Conservation (phyloP, 2,888 invertebrate species). For the Leptopilina myrica region DNA sequence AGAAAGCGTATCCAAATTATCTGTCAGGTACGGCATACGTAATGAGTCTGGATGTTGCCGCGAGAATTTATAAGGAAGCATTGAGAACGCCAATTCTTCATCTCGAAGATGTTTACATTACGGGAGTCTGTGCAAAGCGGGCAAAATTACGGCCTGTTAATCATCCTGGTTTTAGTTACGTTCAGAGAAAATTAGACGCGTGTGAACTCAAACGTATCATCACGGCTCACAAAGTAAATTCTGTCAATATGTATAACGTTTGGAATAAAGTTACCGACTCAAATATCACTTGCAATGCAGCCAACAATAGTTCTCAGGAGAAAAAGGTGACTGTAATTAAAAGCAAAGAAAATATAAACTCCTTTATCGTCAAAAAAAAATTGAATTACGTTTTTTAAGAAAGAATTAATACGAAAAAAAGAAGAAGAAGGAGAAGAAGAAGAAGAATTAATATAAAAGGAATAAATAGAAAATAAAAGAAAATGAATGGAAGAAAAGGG, state of each 20-base stretch:
- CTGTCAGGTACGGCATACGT: constrained; percentile 90
- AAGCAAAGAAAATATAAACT: constrained; percentile 59
- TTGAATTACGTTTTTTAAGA: constrained; percentile 29
- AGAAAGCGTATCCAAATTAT: constrained; percentile 86
- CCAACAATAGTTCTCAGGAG: constrained; percentile 14
- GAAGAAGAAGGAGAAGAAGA: too few relatives aligned
- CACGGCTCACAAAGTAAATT: constrained; percentile 79
- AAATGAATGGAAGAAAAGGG: too few relatives aligned
- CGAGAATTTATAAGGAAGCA: constrained; percentile 83
- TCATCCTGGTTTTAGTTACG: constrained; percentile 82
- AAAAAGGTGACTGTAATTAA: constrained; percentile 43
- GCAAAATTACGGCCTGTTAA: constrained; percentile 81
- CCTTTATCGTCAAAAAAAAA: constrained; percentile 64
- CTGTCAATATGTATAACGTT: constrained; percentile 76
- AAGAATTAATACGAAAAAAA: not conserved
- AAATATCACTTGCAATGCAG: constrained; percentile 59
- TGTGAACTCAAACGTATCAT: constrained; percentile 79
- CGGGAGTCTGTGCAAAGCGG: constrained; percentile 84
- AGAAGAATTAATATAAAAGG: too few relatives aligned
- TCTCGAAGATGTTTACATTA: constrained; percentile 87
- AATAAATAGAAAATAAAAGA: too few relatives aligned
- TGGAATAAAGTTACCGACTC: constrained; percentile 70
- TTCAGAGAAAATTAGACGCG: constrained; percentile 76
- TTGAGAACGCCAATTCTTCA: constrained; percentile 85
- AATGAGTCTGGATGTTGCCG: constrained; percentile 83